Conservation (phyloP, 2,888 invertebrate genomes). For the Thymelicus lineola region DNA sequence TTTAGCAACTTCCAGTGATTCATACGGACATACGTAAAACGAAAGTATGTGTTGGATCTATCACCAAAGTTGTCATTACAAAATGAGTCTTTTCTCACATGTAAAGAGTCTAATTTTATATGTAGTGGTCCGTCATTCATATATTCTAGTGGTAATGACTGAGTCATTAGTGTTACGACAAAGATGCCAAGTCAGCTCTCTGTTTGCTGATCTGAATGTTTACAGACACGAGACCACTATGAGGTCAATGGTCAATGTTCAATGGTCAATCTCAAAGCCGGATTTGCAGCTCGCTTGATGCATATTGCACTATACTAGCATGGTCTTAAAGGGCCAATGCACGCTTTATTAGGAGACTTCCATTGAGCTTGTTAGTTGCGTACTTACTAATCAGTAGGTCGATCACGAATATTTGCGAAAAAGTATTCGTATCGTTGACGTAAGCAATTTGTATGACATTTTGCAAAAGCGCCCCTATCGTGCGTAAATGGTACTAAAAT, state of each 20-base stretch:
- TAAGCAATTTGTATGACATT: too few species aligned
- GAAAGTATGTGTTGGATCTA: slow-evolving; percentile 45
- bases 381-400: too few species aligned
- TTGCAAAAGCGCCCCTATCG: too few species aligned
- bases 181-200: slow-evolving; percentile 46
- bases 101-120: slow-evolving; percentile 37
- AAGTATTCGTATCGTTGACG: too few species aligned
- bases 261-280: slow-evolving; percentile 9
- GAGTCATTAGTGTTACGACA: slow-evolving; percentile 55
- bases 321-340: slow-evolving; percentile 7
- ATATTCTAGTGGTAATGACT: slow-evolving; percentile 56
- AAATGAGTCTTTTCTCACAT: slow-evolving; percentile 42
- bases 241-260: slow-evolving; percentile 25
- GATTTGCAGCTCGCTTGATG: slow-evolving; percentile 5
- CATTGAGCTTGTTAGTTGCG: background rate
- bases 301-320: background rate
- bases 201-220: slow-evolving; percentile 21
- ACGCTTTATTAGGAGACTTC: slow-evolving; percentile 7
- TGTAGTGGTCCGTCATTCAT: slow-evolving; percentile 47
- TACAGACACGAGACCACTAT: background rate
- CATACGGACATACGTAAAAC: slow-evolving; percentile 25
- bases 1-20: slow-evolving; percentile 47
- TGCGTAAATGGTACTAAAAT: too few species aligned
- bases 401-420: too few species aligned
- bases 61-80: slow-evolving; percentile 43